Percentiles rank a stretch among this genome's conserved stretches.
Evolutionary conservation across 2,888 invertebrate species (phyloP).

Genomic region (Orthosia cruda): DNA sequence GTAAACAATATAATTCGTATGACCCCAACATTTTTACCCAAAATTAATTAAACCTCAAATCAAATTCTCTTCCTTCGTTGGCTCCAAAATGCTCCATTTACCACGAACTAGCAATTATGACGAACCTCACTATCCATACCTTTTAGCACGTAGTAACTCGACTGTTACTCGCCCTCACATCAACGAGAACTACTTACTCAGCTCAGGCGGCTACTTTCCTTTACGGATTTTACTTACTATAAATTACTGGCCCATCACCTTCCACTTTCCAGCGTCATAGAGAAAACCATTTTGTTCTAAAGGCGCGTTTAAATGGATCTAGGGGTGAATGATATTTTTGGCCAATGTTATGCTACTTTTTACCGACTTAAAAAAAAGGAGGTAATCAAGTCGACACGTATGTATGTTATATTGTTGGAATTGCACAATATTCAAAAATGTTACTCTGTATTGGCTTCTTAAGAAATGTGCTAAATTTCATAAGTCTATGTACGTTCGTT

Average conservation of each 20-base stretch:
- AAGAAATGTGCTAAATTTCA: too few species aligned
- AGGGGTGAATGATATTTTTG: not conserved
- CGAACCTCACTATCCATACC: conserved; percentile 19
- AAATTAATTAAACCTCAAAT: conserved; percentile 24
- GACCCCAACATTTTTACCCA: not conserved
- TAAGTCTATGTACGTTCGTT: too few species aligned
- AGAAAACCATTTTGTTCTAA: conserved; percentile 27
- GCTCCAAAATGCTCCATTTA: conserved; percentile 15
- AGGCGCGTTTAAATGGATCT: conserved; percentile 24
- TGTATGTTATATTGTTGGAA: too few species aligned
- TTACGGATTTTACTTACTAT: conserved; percentile 57
- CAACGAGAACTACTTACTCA: conserved; percentile 59
- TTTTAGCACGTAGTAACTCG: conserved; percentile 51
- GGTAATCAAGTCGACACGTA: too few species aligned
- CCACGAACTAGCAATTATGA: conserved; percentile 40
- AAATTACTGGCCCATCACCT: conserved; percentile 57
- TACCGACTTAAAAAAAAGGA: too few species aligned
- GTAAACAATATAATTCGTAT: conserved; percentile 1
- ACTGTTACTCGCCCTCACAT: conserved; percentile 44
- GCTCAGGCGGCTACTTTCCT: conserved; percentile 46
- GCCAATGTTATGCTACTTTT: not conserved
- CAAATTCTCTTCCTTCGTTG: not conserved
- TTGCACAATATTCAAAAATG: too few species aligned
- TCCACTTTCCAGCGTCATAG: conserved; percentile 35
- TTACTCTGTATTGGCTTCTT: too few species aligned